Conservation (phyloP, 2,797 vertebrate genomes). For the Prionace glauca region DNA sequence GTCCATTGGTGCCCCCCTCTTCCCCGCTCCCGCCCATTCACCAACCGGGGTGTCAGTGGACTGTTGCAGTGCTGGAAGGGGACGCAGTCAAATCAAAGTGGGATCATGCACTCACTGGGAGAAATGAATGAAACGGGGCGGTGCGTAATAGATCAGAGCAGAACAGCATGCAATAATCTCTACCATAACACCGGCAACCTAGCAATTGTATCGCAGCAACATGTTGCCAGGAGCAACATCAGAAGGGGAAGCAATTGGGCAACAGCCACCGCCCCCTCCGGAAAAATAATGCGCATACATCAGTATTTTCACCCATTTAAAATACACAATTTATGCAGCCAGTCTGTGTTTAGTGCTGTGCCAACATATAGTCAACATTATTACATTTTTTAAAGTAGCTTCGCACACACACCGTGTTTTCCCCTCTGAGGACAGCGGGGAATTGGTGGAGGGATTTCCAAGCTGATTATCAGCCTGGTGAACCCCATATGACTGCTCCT, state of each 20-base stretch:
- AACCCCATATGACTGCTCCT: no score
- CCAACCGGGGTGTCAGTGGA: neutral
- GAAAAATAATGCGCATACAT: neutral
- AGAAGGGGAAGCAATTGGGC: neutral
- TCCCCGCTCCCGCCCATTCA: no score
- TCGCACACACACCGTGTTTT: no score
- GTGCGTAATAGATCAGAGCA: neutral
- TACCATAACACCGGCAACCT: neutral
- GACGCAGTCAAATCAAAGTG: neutral
- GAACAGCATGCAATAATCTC: neutral
- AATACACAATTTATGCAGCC: neutral
- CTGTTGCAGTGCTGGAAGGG: neutral
- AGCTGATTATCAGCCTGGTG: no score
- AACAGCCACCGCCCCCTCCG: neutral
- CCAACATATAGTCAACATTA: neutral
- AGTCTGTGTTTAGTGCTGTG: no score
- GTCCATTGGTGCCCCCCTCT: no score
- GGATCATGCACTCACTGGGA: neutral
- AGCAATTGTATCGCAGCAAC: neutral
- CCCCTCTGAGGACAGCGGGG: no score
- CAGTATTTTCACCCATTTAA: neutral
- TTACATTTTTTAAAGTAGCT: neutral
- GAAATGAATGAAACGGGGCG: neutral
- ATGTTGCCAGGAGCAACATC: slow-evolving; percentile 13
- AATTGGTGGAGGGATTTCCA: no score